A percentile compares a stretch with the other conserved stretches of the same genome.
These are phyloP conservation scores for Emydura subglobosa DNA, from an alignment of 2,113 vertebrate species.

Conservation along the genomic window DNA sequence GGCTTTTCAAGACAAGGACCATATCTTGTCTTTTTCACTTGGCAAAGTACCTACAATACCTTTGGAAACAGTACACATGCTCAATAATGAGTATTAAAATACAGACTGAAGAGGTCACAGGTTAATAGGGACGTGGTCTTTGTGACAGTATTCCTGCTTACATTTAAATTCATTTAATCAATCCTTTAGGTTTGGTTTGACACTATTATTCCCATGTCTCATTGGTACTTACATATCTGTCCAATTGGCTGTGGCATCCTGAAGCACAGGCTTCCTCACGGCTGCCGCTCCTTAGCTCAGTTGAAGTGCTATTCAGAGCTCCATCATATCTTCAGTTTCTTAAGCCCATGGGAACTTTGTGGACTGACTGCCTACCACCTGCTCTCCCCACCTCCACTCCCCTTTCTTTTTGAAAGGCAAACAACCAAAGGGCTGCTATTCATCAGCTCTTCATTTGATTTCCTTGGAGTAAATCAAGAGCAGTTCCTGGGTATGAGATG, in stretches of 20 bases:
- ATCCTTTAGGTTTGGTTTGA: not conserved
- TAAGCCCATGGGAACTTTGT: not conserved
- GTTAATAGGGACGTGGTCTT: not conserved
- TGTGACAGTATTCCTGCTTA: not conserved
- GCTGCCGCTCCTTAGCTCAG: not conserved
- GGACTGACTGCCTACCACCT: not conserved
- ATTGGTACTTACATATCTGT: not conserved
- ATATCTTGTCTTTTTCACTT: not conserved
- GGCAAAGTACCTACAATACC: not conserved
- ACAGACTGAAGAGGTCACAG: not conserved
- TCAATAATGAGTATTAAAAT: not conserved
- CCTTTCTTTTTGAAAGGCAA: not conserved
- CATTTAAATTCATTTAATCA: not conserved
- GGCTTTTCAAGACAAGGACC: not conserved
- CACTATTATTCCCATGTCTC: not conserved
- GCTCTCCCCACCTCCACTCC: not conserved
- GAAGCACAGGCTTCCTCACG: not conserved
- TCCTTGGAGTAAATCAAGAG: not conserved
- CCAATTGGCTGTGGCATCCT: not conserved
- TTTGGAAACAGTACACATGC: not conserved
- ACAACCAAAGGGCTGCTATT: not conserved
- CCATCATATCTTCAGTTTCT: not conserved
- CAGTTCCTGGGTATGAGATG: not conserved
- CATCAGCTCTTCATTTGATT: not conserved
- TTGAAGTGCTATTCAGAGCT: accelerated